phyloP scores from a whole-genome alignment of 53 echinoderm and acorn worm species.

The Arbacia lixula region DNA sequence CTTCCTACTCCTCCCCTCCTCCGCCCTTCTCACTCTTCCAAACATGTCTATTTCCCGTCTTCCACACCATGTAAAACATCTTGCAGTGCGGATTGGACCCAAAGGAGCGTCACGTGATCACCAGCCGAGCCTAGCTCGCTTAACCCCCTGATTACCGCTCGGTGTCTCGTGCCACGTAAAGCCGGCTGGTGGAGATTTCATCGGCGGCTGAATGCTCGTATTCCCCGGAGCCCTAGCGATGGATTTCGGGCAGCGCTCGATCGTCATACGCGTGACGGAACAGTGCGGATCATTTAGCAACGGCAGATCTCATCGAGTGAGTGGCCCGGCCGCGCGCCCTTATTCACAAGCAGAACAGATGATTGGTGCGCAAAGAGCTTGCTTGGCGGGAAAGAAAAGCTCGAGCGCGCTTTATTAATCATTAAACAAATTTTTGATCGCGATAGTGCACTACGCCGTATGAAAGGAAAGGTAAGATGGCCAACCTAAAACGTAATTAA shows the following conservation, averaged over 20 bases:
- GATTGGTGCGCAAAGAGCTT: constrained; percentile 11
- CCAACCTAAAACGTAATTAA: constrained; percentile 48
- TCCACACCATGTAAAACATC: too few relatives aligned
- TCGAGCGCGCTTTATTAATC: constrained; percentile 36
- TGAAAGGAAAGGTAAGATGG: constrained; percentile 25
- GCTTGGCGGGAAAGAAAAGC: constrained; percentile 35
- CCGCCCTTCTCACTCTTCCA: constrained; percentile 25
- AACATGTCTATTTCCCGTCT: too few relatives aligned
- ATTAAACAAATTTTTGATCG: constrained; percentile 50
- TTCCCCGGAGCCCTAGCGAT: constrained; percentile 12
- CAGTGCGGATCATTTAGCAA: constrained; percentile 8
- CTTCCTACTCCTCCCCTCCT: neutral
- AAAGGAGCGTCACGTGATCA: constrained; percentile 7
- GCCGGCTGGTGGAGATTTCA: constrained; percentile 29
- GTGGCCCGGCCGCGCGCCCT: neutral
- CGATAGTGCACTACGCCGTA: constrained; percentile 40
- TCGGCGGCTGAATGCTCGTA: neutral
- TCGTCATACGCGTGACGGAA: constrained; percentile 45
- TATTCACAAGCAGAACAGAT: neutral
- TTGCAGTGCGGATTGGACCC: constrained; percentile 28
- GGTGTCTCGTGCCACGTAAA: neutral
- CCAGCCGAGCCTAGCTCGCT: neutral
- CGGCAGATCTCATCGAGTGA: neutral
- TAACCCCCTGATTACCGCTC: neutral
- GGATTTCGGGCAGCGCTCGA: constrained; percentile 11